phyloP scores from a whole-genome alignment of 1,140 invertebrate species.

The Neotoxoptera formosana region DNA sequence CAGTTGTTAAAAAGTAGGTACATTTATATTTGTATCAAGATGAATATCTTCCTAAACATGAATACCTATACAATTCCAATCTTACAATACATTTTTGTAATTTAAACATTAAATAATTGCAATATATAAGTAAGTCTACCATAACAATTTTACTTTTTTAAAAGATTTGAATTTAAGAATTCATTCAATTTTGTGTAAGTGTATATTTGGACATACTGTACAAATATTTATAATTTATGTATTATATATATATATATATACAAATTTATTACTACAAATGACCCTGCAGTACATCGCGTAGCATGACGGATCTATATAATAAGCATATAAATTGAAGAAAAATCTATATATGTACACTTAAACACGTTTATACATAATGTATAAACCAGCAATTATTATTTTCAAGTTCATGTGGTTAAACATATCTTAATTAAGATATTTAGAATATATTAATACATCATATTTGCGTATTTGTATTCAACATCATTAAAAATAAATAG shows the following conservation, averaged over 20 bases:
- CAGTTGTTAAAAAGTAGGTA: neutral
- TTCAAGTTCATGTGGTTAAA: neutral
- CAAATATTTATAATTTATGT: neutral
- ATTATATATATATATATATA: too few species aligned
- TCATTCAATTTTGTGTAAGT: neutral
- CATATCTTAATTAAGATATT: neutral
- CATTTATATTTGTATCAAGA: neutral
- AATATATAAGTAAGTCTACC: neutral
- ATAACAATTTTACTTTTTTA: neutral
- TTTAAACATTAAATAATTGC: neutral
- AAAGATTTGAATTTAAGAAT: too few species aligned
- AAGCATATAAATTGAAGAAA: conserved; percentile 25
- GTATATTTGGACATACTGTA: neutral
- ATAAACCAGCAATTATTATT: neutral
- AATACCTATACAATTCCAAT: neutral
- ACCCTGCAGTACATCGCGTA: conserved; percentile 20
- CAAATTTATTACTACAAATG: neutral
- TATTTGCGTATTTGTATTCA: neutral
- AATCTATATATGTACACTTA: neutral
- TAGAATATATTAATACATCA: neutral
- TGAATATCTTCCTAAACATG: neutral
- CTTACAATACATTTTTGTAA: neutral
- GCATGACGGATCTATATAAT: conserved; percentile 41
- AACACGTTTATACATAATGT: neutral
- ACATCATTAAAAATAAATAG: neutral